Conservation (phyloP, 2,888 invertebrate genomes). For the Tenthredo mesomela region DNA sequence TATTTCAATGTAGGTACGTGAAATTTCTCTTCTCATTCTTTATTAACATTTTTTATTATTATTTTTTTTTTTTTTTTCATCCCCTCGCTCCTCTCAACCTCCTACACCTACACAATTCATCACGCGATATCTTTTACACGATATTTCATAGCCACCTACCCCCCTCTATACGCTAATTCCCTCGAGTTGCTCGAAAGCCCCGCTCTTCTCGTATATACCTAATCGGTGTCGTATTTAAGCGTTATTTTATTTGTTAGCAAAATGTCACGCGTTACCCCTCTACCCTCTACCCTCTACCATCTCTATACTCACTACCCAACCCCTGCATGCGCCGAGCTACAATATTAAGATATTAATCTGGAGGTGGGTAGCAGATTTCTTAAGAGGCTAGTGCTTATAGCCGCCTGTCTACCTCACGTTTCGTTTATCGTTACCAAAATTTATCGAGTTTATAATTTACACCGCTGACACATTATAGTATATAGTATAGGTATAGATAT, state of each 20-base stretch:
- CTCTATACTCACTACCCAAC: too few species aligned
- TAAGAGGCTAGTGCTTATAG: background rate
- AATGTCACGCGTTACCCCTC: conserved; percentile 27
- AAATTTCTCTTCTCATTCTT: background rate
- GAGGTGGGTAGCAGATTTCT: background rate
- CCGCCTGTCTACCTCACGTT: background rate
- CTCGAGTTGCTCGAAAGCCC: background rate
- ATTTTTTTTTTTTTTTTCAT: background rate
- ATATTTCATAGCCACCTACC: background rate
- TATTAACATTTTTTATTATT: background rate
- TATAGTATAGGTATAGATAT: too few species aligned
- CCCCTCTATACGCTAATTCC: background rate
- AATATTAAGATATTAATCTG: conserved; percentile 18
- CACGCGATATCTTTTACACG: conserved; percentile 2
- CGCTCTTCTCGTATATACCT: background rate
- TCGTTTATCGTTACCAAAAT: background rate
- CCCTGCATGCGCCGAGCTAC: background rate
- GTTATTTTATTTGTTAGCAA: conserved; percentile 36
- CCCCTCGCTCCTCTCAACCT: background rate
- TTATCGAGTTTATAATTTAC: conserved; percentile 2
- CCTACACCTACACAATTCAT: background rate
- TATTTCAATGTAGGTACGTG: background rate
- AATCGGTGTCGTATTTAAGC: conserved; percentile 31
- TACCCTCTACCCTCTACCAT: background rate
- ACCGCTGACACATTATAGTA: background rate